Evolutionary conservation across 2,888 invertebrate genomes (phyloP).

Genomic region (Papilio elwesi): DNA sequence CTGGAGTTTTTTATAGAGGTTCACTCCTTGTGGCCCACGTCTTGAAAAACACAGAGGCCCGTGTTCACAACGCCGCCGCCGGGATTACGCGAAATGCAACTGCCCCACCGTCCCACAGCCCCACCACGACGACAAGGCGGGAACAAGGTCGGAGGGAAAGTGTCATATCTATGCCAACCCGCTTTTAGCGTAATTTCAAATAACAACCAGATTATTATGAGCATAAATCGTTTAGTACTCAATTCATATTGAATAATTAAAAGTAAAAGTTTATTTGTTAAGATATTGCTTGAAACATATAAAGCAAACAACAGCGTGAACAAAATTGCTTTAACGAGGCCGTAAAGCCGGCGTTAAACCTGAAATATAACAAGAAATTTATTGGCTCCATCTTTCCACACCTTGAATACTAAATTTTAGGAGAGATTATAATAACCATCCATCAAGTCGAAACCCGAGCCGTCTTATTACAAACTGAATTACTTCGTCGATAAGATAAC

Average conservation of each 20-base stretch:
- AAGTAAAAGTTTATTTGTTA: slow-evolving; percentile 4
- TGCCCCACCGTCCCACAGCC: too few species aligned
- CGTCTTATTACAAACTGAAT: slow-evolving; percentile 39
- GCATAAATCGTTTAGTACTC: neutral
- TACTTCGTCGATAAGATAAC: slow-evolving; percentile 34
- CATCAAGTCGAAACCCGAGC: slow-evolving; percentile 45
- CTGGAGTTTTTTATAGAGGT: too few species aligned
- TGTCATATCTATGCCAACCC: too few species aligned
- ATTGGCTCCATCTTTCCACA: slow-evolving; percentile 51
- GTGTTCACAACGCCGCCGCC: too few species aligned
- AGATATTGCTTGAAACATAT: slow-evolving; percentile 25
- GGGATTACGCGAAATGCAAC: too few species aligned
- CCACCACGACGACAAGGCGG: too few species aligned
- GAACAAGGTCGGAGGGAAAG: too few species aligned
- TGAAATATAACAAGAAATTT: slow-evolving; percentile 57
- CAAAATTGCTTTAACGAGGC: slow-evolving; percentile 39
- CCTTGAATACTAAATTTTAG: slow-evolving; percentile 55
- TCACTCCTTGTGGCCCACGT: too few species aligned
- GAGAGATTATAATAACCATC: slow-evolving; percentile 48
- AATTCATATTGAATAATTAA: slow-evolving; percentile 7
- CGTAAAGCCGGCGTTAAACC: slow-evolving; percentile 53
- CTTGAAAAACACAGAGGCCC: too few species aligned
- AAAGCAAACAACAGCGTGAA: slow-evolving; percentile 42
- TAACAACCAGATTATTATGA: neutral
- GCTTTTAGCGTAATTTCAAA: too few species aligned